These are phyloP conservation scores for Bombus vancouverensis DNA, from an alignment of 1,140 invertebrate species.

Conservation along the genomic window DNA sequence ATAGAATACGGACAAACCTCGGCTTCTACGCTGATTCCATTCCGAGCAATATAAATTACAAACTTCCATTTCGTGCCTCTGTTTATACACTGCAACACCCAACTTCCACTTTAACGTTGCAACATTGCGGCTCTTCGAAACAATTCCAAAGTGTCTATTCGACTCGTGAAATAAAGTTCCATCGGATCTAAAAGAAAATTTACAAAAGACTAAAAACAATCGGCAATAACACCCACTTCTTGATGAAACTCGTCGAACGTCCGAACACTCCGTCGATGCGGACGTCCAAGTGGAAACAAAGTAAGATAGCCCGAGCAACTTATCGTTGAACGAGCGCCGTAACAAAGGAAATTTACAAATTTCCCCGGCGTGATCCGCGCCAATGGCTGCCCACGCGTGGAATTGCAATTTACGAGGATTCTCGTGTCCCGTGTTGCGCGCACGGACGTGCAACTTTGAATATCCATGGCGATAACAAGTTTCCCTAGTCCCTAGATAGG, in stretches of 20 bases:
- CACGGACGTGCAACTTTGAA: constrained; percentile 24
- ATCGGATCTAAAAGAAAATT: not conserved
- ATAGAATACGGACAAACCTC: not conserved
- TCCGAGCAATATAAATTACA: not conserved
- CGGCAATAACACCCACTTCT: not conserved
- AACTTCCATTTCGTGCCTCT: not conserved
- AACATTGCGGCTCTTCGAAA: not conserved
- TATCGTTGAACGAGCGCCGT: constrained; percentile 7
- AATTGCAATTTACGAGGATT: constrained; percentile 44
- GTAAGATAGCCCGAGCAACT: not conserved
- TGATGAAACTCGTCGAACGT: not conserved
- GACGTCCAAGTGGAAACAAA: not conserved
- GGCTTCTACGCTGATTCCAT: not conserved
- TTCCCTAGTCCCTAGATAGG: constrained; percentile 60
- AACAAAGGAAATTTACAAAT: constrained; percentile 58
- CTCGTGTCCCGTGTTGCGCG: not conserved
- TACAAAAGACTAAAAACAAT: not conserved
- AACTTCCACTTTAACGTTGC: not conserved
- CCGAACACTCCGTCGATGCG: not conserved
- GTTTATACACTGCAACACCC: not conserved
- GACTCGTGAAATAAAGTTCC: not conserved
- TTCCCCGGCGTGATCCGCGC: constrained; percentile 26
- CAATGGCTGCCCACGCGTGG: constrained; percentile 41
- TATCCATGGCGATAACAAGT: constrained; percentile 57
- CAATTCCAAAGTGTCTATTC: not conserved